These are phyloP conservation scores for Stichodactyla mertensii DNA, from an alignment of 64 coral and sea anemone species.

Conservation along the genomic window DNA sequence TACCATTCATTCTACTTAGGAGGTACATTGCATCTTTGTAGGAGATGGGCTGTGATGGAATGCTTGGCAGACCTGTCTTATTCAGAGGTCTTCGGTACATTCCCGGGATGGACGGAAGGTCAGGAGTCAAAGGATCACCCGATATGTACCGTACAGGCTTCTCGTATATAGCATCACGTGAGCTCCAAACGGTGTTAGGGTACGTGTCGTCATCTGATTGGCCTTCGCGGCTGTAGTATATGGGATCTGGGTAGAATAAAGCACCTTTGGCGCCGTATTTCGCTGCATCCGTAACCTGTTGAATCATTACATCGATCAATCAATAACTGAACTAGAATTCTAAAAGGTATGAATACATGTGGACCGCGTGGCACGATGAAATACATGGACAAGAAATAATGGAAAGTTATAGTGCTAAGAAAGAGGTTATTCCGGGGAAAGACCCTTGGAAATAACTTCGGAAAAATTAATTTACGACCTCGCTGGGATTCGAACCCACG, in stretches of 20 bases:
- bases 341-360: no score
- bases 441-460: no score
- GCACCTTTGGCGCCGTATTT: constrained; percentile 35
- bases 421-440: no score
- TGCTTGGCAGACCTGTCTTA: constrained; percentile 27
- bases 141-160: not conserved
- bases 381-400: no score
- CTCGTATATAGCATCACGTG: constrained; percentile 33
- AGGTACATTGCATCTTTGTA: constrained; percentile 32
- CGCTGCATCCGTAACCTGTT: constrained; percentile 17
- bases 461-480: no score
- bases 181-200: constrained; percentile 33
- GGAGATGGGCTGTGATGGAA: constrained; percentile 65
- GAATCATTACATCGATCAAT: not conserved
- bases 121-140: constrained; percentile 46
- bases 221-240: not conserved
- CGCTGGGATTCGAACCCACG: no score
- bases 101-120: constrained; percentile 43
- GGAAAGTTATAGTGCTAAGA: no score
- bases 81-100: constrained; percentile 58
- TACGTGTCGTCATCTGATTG: constrained; percentile 17
- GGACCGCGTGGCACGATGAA: no score
- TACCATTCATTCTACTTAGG: constrained; percentile 34
- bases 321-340: no score
- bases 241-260: constrained; percentile 30